Percentiles rank a stretch among this genome's conserved stretches.
These are phyloP conservation scores for Neomorphus geoffroyi DNA, from an alignment of 2,797 vertebrate genomes.

Conservation along the genomic window DNA sequence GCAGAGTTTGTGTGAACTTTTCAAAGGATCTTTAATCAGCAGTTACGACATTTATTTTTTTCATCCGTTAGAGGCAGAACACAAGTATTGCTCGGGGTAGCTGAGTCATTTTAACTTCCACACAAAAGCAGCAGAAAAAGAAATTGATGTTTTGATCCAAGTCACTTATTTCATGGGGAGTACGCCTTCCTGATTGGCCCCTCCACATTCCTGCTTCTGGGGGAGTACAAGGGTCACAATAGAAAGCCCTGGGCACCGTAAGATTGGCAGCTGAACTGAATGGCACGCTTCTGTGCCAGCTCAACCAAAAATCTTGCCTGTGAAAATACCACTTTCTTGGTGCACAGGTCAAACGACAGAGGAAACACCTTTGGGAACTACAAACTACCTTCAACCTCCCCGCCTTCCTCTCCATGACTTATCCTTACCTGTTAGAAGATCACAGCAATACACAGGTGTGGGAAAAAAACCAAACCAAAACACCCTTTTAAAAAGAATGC, in stretches of 20 bases:
- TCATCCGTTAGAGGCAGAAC: background rate
- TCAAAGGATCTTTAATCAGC: slow-evolving; percentile 27
- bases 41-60: background rate
- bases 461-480: background rate
- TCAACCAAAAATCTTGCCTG: background rate
- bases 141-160: background rate
- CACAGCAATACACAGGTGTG: background rate
- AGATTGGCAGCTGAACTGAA: background rate
- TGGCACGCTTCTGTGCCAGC: background rate
- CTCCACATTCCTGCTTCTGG: background rate
- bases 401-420: background rate
- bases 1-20: background rate
- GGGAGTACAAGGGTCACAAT: background rate
- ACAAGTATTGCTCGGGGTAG: background rate
- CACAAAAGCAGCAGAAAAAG: background rate
- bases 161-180: background rate
- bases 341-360: background rate
- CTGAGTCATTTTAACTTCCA: background rate
- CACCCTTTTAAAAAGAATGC: background rate
- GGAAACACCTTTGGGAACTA: background rate
- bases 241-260: background rate
- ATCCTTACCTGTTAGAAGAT: background rate
- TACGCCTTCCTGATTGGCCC: background rate
- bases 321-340: background rate
- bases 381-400: background rate